Evolutionary conservation across 2,888 invertebrate species (phyloP).

Genomic region (Rhynchonema sp.): DNA sequence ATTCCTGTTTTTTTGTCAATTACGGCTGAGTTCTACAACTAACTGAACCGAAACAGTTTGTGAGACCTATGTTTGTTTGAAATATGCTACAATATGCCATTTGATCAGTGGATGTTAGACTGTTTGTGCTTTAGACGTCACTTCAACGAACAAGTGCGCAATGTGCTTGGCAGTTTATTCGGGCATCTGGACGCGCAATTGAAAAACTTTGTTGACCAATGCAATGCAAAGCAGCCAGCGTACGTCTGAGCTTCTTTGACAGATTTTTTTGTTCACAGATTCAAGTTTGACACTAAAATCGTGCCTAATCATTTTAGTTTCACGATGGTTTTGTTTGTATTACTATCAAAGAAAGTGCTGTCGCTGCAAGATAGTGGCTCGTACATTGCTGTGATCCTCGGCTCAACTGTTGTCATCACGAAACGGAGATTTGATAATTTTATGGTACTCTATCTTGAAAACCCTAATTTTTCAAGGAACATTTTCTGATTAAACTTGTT

Average conservation of each 20-base stretch:
- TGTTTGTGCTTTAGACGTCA: conserved; percentile 19
- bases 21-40: too few relatives aligned
- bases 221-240: conserved; percentile 73
- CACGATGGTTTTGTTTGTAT: conserved; percentile 75
- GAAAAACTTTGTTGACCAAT: conserved; percentile 58
- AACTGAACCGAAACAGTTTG: too few relatives aligned
- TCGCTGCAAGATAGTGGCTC: conserved; percentile 66
- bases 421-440: conserved; percentile 76
- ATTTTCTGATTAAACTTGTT: background rate
- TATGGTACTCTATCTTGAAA: conserved; percentile 38
- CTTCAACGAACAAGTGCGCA: conserved; percentile 32
- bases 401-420: conserved; percentile 61
- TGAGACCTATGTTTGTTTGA: too few relatives aligned
- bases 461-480: conserved; percentile 2
- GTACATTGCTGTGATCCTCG: conserved; percentile 67
- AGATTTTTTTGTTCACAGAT: background rate
- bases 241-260: conserved; percentile 40
- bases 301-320: conserved; percentile 41
- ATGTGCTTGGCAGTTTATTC: conserved; percentile 71
- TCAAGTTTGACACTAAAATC: background rate
- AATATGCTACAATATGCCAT: too few relatives aligned
- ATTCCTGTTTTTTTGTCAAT: too few relatives aligned
- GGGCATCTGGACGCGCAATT: conserved; percentile 66
- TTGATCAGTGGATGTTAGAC: too few relatives aligned
- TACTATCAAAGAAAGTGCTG: conserved; percentile 75